These are phyloP conservation scores for Mya arenaria DNA, from an alignment of 1,140 invertebrate species.

Conservation along the genomic window DNA sequence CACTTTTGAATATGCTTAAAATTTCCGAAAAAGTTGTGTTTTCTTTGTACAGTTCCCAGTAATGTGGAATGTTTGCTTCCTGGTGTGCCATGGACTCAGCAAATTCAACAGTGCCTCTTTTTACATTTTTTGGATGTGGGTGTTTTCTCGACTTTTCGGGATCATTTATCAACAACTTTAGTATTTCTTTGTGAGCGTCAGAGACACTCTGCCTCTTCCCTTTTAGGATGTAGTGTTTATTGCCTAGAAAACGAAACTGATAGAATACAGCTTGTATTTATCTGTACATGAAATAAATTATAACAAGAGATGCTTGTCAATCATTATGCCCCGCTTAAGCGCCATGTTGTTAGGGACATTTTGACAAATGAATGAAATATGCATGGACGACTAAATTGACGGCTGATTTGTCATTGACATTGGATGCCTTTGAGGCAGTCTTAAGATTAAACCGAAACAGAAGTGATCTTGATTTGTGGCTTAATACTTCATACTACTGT, in stretches of 20 bases:
- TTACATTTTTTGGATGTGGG: neutral
- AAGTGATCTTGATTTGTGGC: too few relatives aligned
- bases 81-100: neutral
- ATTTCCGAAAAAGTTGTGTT: neutral
- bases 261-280: neutral
- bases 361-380: too few relatives aligned
- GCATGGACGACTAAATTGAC: too few relatives aligned
- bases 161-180: conserved; percentile 10
- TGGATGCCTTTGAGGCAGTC: too few relatives aligned
- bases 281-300: too few relatives aligned
- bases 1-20: neutral
- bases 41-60: conserved; percentile 23
- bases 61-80: conserved; percentile 8
- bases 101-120: conserved; percentile 17
- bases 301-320: too few relatives aligned
- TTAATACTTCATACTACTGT: too few relatives aligned
- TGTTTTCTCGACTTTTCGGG: neutral
- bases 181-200: neutral
- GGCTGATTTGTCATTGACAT: too few relatives aligned
- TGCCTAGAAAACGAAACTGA: neutral
- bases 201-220: conserved; percentile 8
- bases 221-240: conserved; percentile 11
- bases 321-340: too few relatives aligned
- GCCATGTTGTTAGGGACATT: too few relatives aligned
- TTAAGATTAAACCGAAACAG: too few relatives aligned